Evolutionary conservation across 1,140 invertebrate species (phyloP), one percentile per base, ranked within the genome.

Genomic region (Procambarus virginalis): DNA sequence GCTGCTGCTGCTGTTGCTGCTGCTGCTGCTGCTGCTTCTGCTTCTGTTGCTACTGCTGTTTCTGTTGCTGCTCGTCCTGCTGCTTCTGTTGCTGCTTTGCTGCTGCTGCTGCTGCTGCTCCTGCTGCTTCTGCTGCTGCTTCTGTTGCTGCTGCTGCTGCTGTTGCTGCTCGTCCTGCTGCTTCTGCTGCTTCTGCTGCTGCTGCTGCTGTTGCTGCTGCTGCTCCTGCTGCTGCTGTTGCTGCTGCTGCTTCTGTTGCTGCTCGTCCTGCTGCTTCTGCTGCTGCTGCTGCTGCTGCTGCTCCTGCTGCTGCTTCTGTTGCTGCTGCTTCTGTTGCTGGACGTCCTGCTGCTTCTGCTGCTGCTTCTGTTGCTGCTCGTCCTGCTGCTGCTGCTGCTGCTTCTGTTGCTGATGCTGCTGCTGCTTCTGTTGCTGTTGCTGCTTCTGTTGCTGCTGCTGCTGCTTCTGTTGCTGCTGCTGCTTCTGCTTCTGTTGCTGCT

Each of bases 91-190:
- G 75, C 75, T 77, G 75, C 75, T 77, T 12, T 34, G 34, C 34
- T 34, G 34, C 34, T 34, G 34, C 34, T 45, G 75, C 22, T 77
- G 34, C 75, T 77, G 75, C 22, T 77, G 75, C 75, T 77, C 2
- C 75, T 77, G 75, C 75, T 77, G 75, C 75, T 77, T 1, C 75
- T 77, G 75, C 14, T 77, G 75, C 75, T 77, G 75, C 75, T 77
- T 12, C 75, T 77, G 48, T 22, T 46, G 75, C 75, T 77, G 22
- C 22, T 77, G 34, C 75, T 78, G 49, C 45, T 78, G 49, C 2
- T 45, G 49, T 12, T 78, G 49, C 45, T 78, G 49, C 76, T 78
- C 17, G 5, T 46, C 14, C 76, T 77, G 8, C 76, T 78, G 49
- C 76, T 46, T 20, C 76, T 77, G 34, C 76, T 78, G 49, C 45